phyloP scores from a whole-genome alignment of 1,140 invertebrate genomes.

The Pemphigus obesinymphae region DNA sequence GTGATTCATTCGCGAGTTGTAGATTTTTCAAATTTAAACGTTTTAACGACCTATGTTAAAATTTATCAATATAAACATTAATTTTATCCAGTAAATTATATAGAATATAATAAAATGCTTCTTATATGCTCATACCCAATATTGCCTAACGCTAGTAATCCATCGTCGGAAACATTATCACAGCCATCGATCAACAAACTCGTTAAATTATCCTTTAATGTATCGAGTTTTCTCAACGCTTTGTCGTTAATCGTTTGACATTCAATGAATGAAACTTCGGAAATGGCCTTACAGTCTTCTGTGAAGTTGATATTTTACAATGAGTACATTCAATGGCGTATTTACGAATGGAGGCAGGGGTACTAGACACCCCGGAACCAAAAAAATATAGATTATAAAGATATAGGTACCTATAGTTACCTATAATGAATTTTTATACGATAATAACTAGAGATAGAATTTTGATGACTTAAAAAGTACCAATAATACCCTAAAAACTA shows the following conservation, averaged over 20 bases:
- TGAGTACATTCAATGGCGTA: background rate
- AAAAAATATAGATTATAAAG: background rate
- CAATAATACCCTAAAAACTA: no score
- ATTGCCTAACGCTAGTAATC: background rate
- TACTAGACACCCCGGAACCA: no score
- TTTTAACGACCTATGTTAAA: background rate
- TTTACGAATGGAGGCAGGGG: no score
- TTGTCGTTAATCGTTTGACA: background rate
- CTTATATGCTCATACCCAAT: background rate
- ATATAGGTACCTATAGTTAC: background rate
- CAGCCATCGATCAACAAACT: background rate
- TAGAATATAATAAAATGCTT: no score
- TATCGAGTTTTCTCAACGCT: background rate
- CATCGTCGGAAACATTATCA: background rate
- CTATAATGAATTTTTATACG: no score
- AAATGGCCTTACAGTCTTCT: background rate
- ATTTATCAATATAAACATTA: background rate
- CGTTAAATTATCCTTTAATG: background rate
- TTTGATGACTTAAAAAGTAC: no score
- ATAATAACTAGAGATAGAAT: background rate
- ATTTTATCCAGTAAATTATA: no score
- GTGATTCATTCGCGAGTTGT: background rate
- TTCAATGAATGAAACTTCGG: background rate
- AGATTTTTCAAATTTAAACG: background rate
- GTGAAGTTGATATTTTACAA: background rate